Base-by-base conservation (phyloP, 2,113 vertebrate species). In the Sylvicapra grimmia region DNA sequence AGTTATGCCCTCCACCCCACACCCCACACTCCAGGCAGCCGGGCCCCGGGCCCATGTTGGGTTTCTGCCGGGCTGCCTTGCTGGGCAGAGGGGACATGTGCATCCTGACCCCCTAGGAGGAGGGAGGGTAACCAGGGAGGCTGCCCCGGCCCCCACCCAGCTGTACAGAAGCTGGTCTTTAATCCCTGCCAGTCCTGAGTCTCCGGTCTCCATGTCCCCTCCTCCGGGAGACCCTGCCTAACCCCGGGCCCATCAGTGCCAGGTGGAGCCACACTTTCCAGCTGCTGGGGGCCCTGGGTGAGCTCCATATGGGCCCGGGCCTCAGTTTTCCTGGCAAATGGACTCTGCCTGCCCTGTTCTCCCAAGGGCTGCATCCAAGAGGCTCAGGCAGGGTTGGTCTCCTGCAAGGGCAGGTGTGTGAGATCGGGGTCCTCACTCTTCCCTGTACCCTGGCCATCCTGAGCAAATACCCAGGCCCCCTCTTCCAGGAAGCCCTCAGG, bases 401-500 rank as follows among this genome's bases (percentile, higher is more conserved):
- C 29, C 49, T 44, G 12, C 6, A 14, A 75, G 47, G 68, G 44
- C 5, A 9, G 12, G 9, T 1, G 0, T 27, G 25, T 25, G 21
- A 29, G 19, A 6, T 49, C 0, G 0, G n/a, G n/a, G 4, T 36
- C n/a, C 33, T 29, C 21, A 3, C n/a, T 61, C 47, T 90, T 49
- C 36, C 31, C 53, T 29, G 59, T 16, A 63, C 31, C 10, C 33
- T 2, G 3, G 3, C 16, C 51, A 27, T 83, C 44, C 89, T 61
- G 25, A 84, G 5, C 53, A 80, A 85, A 82, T 68, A 93, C 53
- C 44, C 21, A 31, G 40, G 18, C 68, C 4, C 7, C 40, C 36
- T 65, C 23, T 83, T 87, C 33, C 49, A 83, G 86, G 80, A 89
- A 95, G 90, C 97, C 68, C 90, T 63, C 13, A 3, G 86, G 79